Evolutionary conservation across 2,888 invertebrate genomes (phyloP), one percentile per base, ranked within the genome.

Genomic region (Drosophila yooni): DNA sequence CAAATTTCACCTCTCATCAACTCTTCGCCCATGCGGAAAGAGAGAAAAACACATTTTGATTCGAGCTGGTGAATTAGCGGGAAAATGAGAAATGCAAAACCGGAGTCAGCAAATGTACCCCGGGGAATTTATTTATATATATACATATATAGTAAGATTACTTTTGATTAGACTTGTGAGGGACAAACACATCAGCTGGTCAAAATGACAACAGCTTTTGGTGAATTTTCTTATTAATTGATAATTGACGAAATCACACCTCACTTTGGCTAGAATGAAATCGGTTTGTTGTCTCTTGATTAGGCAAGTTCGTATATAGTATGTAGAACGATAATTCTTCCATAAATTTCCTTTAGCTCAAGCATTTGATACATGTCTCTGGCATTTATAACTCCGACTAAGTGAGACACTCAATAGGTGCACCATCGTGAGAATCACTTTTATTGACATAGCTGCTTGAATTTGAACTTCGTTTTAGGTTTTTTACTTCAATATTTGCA

Each of bases 1-100:
- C 18, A 58, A 64, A 46, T 65, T 72, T 8, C 33, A 36, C 36
- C 38, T 59, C 56, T 46, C 73, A 34, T 51, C 46, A 52, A 51
- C 54, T 67, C 48, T 29, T 25, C 53, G 50, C 8, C 27, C 18
- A 21, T 31, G 53, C n/a, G 15, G 46, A 31, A 13, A 15, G 15
- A 52, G 27, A 21, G 33, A 11, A 21, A 54, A 54, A 36, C 54
- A 25, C 2, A 58, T 31, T 46, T 46, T 25, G 48, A 56, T 43
- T 57, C 57, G 73, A 65, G 78, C 25, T 15, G 46, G 10, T 31
- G 43, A 57, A 21, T 57, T 57, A 43, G 57, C 21, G 40, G 15
- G 2, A 21, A 31, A 31, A 31, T 43, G 46, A 29, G 56, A 15
- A 29, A 54, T 31, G 15, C 29, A 15, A 31, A 57, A 15, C 13